These are phyloP conservation scores for Andricus quercusramuli DNA, from an alignment of 2,888 invertebrate species.

Conservation along the genomic window DNA sequence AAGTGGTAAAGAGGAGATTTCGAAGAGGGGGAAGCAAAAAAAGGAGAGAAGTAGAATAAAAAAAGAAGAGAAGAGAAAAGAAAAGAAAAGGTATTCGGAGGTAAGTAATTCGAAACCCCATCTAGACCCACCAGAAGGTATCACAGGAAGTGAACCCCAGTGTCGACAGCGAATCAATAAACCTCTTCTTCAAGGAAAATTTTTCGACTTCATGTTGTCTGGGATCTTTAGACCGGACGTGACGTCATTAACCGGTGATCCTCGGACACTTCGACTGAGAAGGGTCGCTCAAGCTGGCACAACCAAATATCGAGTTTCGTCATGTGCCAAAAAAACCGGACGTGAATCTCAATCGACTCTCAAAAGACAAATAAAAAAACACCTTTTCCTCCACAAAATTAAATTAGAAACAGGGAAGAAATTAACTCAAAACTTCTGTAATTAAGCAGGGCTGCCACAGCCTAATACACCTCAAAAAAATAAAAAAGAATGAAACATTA, in stretches of 20 bases:
- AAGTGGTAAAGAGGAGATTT: slow-evolving; percentile 39
- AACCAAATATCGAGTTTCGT: slow-evolving; percentile 23
- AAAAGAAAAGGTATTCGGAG: slow-evolving; percentile 21
- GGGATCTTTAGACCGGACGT: slow-evolving; percentile 54
- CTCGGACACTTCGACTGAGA: slow-evolving; percentile 25
- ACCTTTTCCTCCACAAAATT: neutral
- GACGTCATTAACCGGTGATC: slow-evolving; percentile 54
- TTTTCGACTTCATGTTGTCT: slow-evolving; percentile 47
- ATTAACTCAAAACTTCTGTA: no score
- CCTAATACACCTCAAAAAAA: no score
- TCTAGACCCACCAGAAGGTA: slow-evolving; percentile 52
- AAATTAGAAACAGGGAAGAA: no score
- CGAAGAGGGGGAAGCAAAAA: slow-evolving; percentile 14
- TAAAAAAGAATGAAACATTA: no score
- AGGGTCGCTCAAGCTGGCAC: neutral
- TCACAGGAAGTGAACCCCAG: slow-evolving; percentile 65
- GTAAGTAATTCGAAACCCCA: slow-evolving; percentile 63
- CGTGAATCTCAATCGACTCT: slow-evolving; percentile 6
- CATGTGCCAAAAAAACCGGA: neutral
- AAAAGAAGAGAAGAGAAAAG: slow-evolving; percentile 8
- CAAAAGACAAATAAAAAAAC: neutral
- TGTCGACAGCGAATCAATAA: slow-evolving; percentile 65
- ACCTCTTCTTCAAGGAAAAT: slow-evolving; percentile 54
- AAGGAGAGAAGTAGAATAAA: neutral
- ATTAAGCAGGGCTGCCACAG: no score